Base-by-base conservation (phyloP, 2,113 vertebrate species). In the Cebus imitator region DNA sequence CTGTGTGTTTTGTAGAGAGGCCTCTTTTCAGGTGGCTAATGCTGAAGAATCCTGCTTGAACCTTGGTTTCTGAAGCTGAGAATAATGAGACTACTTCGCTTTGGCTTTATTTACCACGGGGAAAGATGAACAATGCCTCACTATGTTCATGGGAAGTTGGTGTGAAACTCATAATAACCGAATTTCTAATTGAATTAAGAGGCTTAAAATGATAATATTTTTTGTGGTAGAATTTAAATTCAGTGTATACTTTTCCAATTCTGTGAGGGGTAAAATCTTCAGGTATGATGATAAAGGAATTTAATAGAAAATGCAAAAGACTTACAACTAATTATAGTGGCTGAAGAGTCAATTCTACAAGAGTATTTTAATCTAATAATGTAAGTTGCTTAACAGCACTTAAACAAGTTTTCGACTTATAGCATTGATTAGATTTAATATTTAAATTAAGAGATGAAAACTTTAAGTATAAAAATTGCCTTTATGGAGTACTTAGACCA, bases 391-490 rank as follows among this genome's bases (percentile, higher is more conserved):
- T 85, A 58, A 18, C 18, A 76, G 81, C 30, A 75, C 55, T 52
- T 76, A 91, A 81, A 45, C 5, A 81, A 91, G 32, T 30, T 64
- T 25, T 78, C 72, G n/a, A 58, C 14, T 83, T 75, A 3, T 58
- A 55, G 87, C 9, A 10, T 37, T 73, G 9, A 40, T 85, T 64
- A n/a, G 14, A 92, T 68, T 57, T 80, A 78, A 87, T 61, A 76
- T 90, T 86, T 85, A 92, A 96, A 87, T 73, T 40, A 75, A 85
- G 16, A 90, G 23, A 58, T 81, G 1, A 91, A 85, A 94, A 37
- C 1, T 90, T 84, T 66, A 96, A 58, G 2, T 85, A 35, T 82
- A 89, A 94, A 86, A 87, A 81, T 40, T 32, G 50, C 3, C 64
- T 43, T 84, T 32, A 40, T 30, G 13, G 40, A 43, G 7, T 58